These are phyloP conservation scores for Mohoua ochrocephala DNA, from an alignment of 2,113 vertebrate genomes.

Conservation along the genomic window DNA sequence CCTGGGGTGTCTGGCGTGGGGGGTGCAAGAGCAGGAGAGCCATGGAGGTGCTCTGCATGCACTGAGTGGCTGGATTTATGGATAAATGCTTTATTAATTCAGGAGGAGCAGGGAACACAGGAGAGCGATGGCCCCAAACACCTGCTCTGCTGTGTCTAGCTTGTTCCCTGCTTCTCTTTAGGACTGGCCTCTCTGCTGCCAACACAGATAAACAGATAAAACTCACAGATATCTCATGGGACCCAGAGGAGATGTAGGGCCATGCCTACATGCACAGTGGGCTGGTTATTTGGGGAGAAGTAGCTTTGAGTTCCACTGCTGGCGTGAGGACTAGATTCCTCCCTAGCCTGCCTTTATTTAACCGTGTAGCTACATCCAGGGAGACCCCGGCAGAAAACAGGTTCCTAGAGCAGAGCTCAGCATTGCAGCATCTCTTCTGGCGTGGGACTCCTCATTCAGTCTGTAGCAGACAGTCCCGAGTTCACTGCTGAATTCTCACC, in stretches of 20 bases:
- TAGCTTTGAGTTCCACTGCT: neutral
- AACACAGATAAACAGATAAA: accelerated
- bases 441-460: neutral
- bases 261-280: accelerated
- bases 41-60: neutral
- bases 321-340: neutral
- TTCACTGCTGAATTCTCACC: neutral
- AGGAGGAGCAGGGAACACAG: neutral
- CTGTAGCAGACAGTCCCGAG: neutral
- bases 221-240: neutral
- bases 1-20: neutral
- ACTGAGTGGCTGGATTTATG: neutral
- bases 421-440: neutral
- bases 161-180: neutral
- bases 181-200: neutral
- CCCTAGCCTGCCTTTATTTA: neutral
- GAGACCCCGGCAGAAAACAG: neutral
- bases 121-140: neutral
- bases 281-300: neutral
- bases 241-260: neutral
- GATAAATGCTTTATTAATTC: neutral
- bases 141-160: neutral
- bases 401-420: neutral
- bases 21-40: neutral
- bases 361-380: neutral